Conservation (phyloP, 1,140 invertebrate species). For the Eurosta solidaginis region DNA sequence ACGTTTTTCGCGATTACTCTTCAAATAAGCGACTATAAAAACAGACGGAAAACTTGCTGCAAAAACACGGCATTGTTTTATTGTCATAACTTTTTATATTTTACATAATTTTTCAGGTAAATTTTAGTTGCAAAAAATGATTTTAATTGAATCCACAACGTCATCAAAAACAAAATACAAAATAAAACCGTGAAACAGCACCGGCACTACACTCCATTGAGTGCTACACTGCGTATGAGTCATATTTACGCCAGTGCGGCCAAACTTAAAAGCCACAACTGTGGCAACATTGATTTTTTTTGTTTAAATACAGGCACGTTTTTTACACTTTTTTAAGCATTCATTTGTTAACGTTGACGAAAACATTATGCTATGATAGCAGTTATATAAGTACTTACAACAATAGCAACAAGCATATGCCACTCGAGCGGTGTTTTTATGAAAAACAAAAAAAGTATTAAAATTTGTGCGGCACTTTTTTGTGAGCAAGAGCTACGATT, state of each 20-base stretch:
- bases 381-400: not conserved
- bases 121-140: too few species aligned
- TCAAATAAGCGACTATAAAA: too few species aligned
- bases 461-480: too few species aligned
- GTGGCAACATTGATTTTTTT: slow-evolving; percentile 1
- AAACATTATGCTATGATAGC: not conserved
- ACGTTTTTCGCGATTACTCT: too few species aligned
- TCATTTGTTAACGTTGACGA: not conserved
- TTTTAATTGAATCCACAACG: too few species aligned
- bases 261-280: slow-evolving; percentile 4
- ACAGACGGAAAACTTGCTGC: too few species aligned
- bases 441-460: not conserved
- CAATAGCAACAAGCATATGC: not conserved
- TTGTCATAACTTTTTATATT: too few species aligned
- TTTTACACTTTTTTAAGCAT: not conserved
- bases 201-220: not conserved
- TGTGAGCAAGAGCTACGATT: too few species aligned
- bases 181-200: not conserved
- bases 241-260: not conserved
- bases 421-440: too few species aligned
- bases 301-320: not conserved
- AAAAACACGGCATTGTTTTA: too few species aligned
- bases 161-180: too few species aligned
- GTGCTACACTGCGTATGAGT: not conserved
- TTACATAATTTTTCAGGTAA: too few species aligned